A percentile compares a stretch with the other conserved stretches of the same genome.
Conservation (phyloP, 2,888 invertebrate species). For the Rhogogaster chlorosoma region DNA sequence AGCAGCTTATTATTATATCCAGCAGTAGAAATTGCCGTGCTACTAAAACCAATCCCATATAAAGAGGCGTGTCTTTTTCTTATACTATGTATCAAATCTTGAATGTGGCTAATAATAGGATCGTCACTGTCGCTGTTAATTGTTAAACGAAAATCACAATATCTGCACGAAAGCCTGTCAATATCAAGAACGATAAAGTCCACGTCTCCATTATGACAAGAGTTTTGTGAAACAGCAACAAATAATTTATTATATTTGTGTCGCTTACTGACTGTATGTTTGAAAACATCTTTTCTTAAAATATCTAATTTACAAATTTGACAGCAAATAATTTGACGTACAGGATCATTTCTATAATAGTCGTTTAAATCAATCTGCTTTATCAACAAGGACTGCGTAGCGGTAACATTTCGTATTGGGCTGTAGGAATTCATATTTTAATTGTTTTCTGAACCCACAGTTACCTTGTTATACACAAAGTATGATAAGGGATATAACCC, state of each 20-base stretch:
- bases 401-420: background rate
- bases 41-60: background rate
- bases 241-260: conserved; percentile 36
- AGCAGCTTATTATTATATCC: background rate
- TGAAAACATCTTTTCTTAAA: background rate
- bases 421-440: background rate
- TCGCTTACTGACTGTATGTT: conserved; percentile 17
- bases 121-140: background rate
- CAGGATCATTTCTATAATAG: background rate
- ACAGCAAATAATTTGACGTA: background rate
- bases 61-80: background rate
- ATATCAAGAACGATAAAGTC: conserved; percentile 15
- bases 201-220: background rate
- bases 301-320: conserved; percentile 13
- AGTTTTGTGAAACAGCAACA: background rate
- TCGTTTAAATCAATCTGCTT: background rate
- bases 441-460: background rate
- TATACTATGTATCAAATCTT: background rate
- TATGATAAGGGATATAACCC: too few species aligned
- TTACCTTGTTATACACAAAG: background rate
- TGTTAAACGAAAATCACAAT: background rate
- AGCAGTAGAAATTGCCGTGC: background rate
- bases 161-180: conserved; percentile 8
- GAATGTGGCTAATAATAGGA: background rate
- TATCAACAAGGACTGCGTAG: background rate